Conservation (phyloP, 2,797 vertebrate genomes). For the Acanthurus tractus region DNA sequence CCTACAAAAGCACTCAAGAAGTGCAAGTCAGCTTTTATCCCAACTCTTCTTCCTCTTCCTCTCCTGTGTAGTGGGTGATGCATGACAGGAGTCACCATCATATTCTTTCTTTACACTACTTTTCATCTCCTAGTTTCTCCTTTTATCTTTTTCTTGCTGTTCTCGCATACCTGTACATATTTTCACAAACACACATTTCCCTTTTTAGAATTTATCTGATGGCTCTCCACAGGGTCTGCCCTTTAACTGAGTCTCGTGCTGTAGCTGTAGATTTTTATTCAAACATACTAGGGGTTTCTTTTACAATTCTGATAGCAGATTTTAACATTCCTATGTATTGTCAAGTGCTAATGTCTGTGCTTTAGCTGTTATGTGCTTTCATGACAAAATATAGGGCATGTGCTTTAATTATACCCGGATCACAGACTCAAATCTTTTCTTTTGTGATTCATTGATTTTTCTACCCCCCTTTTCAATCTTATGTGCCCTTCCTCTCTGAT, state of each 20-base stretch:
- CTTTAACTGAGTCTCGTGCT: conserved; percentile 7
- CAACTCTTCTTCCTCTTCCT: conserved; percentile 19
- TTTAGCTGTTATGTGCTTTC: conserved; percentile 16
- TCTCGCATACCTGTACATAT: not conserved
- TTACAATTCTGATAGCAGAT: not conserved
- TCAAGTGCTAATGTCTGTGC: conserved; percentile 17
- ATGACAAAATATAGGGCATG: conserved; percentile 35
- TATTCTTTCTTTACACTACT: conserved; percentile 26
- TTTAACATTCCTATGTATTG: not conserved
- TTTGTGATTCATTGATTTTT: conserved; percentile 75
- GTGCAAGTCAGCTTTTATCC: conserved; percentile 43
- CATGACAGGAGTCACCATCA: conserved; percentile 26
- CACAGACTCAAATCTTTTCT: conserved; percentile 56
- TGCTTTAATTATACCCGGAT: conserved; percentile 62
- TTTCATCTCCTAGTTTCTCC: conserved; percentile 6
- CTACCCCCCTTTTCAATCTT: conserved; percentile 47
- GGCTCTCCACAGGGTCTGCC: conserved; percentile 32
- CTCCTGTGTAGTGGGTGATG: conserved; percentile 10
- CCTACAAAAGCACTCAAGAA: conserved; percentile 36
- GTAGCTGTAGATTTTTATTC: not conserved
- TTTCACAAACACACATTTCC: not conserved
- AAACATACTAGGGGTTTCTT: conserved; percentile 17
- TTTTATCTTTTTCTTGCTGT: conserved; percentile 14
- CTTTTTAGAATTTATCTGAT: conserved; percentile 26
- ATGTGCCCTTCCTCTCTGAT: conserved; percentile 50